Evolutionary conservation across 2,113 vertebrate species (phyloP), one percentile per base, ranked within the genome.

Genomic region (Chamaetylas fuelleborni): DNA sequence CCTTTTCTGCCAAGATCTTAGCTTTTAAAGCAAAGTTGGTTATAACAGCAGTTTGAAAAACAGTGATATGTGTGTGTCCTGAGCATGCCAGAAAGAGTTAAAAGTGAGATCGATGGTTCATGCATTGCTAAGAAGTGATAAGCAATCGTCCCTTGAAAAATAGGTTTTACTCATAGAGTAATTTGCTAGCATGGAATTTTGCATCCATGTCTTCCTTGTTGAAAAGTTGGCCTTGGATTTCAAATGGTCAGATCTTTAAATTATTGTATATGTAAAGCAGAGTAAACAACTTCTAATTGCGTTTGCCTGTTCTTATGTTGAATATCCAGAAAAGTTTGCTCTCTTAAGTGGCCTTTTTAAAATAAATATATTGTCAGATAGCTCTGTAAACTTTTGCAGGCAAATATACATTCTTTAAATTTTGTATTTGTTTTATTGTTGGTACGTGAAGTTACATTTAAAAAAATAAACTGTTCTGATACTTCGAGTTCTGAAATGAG

Each of bases 231-330:
- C 31, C 12, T 62, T 42, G 38, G 28, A 42, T 73, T 88, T 71
- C 12, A 34, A 50, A 42, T 47, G 4, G 31, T 57, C 53, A 14
- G 7, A 8, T 54, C 12, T 38, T 74, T 45, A 53, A 36, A 48
- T n/a, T 61, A 1, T 58, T 24, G 18, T 23, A 42, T 53, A 20
- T 0, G 0, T n/a, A 77, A 53, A 79, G 1, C 10, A 9, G 43
- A 78, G 36, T 34, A 19, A 79, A 12, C 15, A 51, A 69, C 19
- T 57, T 16, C 11, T 38, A 14, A 43, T 38, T 54, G 26, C 7
- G 4, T 81, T 79, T 92, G 34, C 5, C 10, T 25, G 1, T 50
- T 54, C 18, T 51, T 85, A 0, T 22, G 31, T 45, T 42, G 53
- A 61, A 23, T 61, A 34, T 70, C 9, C 42, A 66, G 36, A 36